These are phyloP conservation scores for Lagenorhynchus albirostris DNA, from an alignment of 2,113 vertebrate species.

Conservation along the genomic window DNA sequence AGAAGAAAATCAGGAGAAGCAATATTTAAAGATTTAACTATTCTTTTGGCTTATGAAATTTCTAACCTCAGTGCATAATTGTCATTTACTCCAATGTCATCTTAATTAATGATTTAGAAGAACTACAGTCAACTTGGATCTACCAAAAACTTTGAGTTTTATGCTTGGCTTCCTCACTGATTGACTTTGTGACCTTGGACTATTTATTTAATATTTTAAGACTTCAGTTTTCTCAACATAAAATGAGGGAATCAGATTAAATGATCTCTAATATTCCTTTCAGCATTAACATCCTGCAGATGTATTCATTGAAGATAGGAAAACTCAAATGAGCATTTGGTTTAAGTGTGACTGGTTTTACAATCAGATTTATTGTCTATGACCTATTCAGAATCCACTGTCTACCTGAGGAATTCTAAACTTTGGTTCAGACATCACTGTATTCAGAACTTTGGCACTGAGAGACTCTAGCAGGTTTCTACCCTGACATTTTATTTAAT, in stretches of 20 bases:
- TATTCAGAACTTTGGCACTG: not conserved
- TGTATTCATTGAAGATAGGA: conserved; percentile 54
- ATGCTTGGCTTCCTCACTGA: conserved; percentile 6
- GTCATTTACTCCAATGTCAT: not conserved
- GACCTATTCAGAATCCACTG: conserved; percentile 53
- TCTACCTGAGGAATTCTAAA: conserved; percentile 23
- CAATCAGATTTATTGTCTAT: conserved; percentile 64
- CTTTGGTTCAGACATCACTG: not conserved
- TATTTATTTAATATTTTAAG: conserved; percentile 60
- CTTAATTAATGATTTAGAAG: conserved; percentile 5
- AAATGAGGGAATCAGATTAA: conserved; percentile 37
- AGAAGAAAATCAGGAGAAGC: not conserved
- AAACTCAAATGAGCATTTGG: conserved; percentile 58
- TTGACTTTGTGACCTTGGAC: conserved; percentile 50
- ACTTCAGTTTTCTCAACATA: conserved; percentile 54
- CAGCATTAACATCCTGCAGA: conserved; percentile 58
- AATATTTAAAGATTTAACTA: not conserved
- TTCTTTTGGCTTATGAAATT: not conserved
- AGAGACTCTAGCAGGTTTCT: not conserved
- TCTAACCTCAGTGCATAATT: not conserved
- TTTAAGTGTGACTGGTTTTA: conserved; percentile 61
- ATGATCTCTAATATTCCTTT: conserved; percentile 61
- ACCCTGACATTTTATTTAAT: not conserved
- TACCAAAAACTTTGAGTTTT: not conserved
- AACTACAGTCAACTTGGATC: not conserved